Base-by-base conservation (phyloP, 2,888 invertebrate genomes). In the Timema podura region DNA sequence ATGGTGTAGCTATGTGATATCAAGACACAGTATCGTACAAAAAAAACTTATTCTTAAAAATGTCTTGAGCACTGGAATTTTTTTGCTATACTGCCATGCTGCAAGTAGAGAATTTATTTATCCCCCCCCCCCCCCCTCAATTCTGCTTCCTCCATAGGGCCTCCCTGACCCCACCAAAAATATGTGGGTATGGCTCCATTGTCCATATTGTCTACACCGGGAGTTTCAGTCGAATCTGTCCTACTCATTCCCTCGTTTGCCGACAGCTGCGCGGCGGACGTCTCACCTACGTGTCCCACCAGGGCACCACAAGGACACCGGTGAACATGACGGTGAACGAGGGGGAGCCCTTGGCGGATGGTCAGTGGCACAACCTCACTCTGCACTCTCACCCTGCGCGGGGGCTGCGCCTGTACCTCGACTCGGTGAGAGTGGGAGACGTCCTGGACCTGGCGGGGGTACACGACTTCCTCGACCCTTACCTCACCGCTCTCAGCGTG, bases 391-490 rank as follows among this genome's bases (percentile, higher is more conserved):
- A 88, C 59, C 61, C 61, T 3, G 88, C 88, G 47, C 85, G 92
- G 72, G 89, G 89, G 8, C 84, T 95, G 49, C 86, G 89, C 71
- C 79, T 95, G 30, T 81, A 91, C 57, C 82, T 96, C 5, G 93
- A 95, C 79, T 87, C 85, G 44, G 81, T 81, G 48, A 85, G 88
- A 74, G 86, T 91, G 1, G 95, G 94, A 0, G 95, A 95, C 78
- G 95, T 95, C 79, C 83, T 96, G 6, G 95, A 95, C 78, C 85
- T 91, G 0, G 91, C 90, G 13, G 91, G 93, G 5, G 91, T 95
- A 0, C 96, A 96, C 79, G 94, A 96, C 79, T 96, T 96, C 79
- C 85, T 96, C 49, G 96, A 96, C 81, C 94, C 96, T 0, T 95
- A 96, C 78, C 82, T 97, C 67, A 92, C 92, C 0, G 85, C 88